Base-by-base conservation (phyloP, 2,113 vertebrate genomes). In the Poicephalus meyeri region DNA sequence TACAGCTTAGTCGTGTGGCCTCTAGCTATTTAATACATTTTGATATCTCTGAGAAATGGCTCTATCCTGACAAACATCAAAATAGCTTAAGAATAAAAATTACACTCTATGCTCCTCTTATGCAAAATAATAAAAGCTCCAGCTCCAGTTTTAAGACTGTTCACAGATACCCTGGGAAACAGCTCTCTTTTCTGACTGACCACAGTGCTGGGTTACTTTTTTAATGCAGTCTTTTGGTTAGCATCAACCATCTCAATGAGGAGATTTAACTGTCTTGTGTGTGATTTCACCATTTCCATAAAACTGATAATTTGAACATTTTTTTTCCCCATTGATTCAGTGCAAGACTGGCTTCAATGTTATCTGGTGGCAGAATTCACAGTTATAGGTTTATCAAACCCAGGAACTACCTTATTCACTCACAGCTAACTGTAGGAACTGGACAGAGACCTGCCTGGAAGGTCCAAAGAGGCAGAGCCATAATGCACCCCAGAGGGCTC, bases 81-180 rank as follows among this genome's bases (percentile, higher is more conserved):
- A 91, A 70, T 60, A 87, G 16, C 15, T 72, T 42, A 78, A 69
- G 63, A 92, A 80, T 85, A 80, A 91, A 94, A 89, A 82, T 50
- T 28, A 80, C 25, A 86, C 55, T 72, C 71, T 10, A 41, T n/a
- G 42, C 1, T 0, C 6, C 12, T 10, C 16, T 81, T 39, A 86
- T 2, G 4, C 1, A 1, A 74, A 88, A 84, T 64, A 12, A 53
- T 7, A 71, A 66, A 84, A 63, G 28, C 58, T 68, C 25, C 71
- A 76, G 26, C 6, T 81, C n/a, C 44, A 81, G 7, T 47, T 35
- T 39, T 39, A 39, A 71, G 26, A 39, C 26, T 39, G 26, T 33
- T 84, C 44, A 65, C 3, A 33, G 7, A 52, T 10, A 64, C 19
- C 18, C 55, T 1, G 0, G 29, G 53, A 93, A 73, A 37, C 5